Evolutionary conservation across 2,113 vertebrate genomes (phyloP).

Genomic region (Zosterops japonicus): DNA sequence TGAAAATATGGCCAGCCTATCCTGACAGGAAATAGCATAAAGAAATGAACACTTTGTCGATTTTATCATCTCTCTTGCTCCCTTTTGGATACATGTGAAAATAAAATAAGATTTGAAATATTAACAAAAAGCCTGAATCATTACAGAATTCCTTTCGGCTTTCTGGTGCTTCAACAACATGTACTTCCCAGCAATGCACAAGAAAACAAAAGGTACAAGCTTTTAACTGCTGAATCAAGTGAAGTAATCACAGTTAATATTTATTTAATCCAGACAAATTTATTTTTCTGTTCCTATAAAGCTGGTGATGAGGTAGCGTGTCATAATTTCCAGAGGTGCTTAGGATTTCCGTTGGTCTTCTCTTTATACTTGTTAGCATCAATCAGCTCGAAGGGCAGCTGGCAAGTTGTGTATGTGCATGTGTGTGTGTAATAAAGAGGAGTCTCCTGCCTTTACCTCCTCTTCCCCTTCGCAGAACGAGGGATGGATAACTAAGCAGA

Average conservation of each 20-base stretch:
- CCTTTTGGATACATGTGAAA: background rate
- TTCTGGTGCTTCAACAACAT: background rate
- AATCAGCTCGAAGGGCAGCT: accelerated
- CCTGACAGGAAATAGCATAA: background rate
- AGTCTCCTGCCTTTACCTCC: background rate
- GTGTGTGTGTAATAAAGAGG: background rate
- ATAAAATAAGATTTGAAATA: background rate
- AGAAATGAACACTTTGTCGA: accelerated
- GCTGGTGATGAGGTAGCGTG: background rate
- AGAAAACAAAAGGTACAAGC: background rate
- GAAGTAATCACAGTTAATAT: background rate
- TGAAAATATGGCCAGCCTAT: background rate
- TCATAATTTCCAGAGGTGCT: background rate
- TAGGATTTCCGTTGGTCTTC: background rate
- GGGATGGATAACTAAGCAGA: background rate
- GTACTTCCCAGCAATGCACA: background rate
- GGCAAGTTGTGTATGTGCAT: background rate
- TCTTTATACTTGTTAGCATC: background rate
- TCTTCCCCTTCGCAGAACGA: background rate
- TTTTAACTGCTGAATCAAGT: background rate
- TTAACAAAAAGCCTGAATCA: background rate
- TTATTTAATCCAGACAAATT: background rate
- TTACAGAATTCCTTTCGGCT: background rate
- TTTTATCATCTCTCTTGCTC: background rate
- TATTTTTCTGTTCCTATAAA: background rate